These are phyloP conservation scores for Invenusta paracnida DNA, from an alignment of 2,888 invertebrate species.

Conservation along the genomic window DNA sequence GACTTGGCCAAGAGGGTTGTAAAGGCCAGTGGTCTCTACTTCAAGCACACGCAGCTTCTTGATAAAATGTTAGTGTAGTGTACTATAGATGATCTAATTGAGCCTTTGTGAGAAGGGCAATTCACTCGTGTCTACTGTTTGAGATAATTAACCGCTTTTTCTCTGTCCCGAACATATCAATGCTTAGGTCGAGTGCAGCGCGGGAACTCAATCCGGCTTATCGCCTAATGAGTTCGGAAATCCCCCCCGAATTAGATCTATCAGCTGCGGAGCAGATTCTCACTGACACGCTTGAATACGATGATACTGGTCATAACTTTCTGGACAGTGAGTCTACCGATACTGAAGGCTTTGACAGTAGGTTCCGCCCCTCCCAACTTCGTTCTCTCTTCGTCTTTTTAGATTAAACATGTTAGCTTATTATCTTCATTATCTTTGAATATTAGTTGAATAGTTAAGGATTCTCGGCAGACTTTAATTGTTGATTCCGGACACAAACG, in stretches of 20 bases:
- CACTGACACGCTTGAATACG: constrained; percentile 36
- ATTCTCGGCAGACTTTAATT: too few relatives aligned
- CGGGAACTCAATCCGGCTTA: constrained; percentile 27
- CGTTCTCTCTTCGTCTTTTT: background rate
- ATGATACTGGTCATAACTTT: background rate
- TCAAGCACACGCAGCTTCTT: constrained; percentile 39
- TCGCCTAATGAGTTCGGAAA: constrained; percentile 17
- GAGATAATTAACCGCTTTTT: too few relatives aligned
- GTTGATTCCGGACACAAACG: too few relatives aligned
- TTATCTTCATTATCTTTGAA: too few relatives aligned
- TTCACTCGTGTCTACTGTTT: too few relatives aligned
- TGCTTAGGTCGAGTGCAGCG: too few relatives aligned
- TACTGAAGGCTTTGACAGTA: background rate
- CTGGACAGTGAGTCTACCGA: constrained; percentile 6
- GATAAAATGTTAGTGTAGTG: constrained; percentile 26
- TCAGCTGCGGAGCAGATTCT: constrained; percentile 42
- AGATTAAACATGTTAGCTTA: too few relatives aligned
- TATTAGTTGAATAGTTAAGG: too few relatives aligned
- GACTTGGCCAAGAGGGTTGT: constrained; percentile 42
- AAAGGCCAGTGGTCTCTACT: constrained; percentile 15
- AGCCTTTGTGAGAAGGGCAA: background rate
- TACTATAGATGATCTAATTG: background rate
- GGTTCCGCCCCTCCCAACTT: background rate
- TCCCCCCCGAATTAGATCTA: constrained; percentile 39
- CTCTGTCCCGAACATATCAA: too few relatives aligned